Evolutionary conservation across 2,888 invertebrate genomes (phyloP), one percentile per base, ranked within the genome.

Genomic region (Notodonta ziczac): DNA sequence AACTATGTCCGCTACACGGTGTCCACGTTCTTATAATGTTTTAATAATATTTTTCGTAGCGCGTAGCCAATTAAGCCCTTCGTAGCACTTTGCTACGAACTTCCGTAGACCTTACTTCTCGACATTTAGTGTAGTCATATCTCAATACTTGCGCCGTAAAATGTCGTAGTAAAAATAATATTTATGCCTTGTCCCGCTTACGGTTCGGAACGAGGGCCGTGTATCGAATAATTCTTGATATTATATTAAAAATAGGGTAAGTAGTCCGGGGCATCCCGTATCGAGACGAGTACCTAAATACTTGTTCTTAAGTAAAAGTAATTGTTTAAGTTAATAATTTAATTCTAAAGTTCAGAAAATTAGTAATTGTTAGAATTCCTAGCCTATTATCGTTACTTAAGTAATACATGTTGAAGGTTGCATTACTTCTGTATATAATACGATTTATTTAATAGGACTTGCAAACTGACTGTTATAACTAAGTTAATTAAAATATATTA

Each of bases 41-140:
- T 35, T 3, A 69, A 61, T 65, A 60, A 72, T 62, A 60, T 44
- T 61, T 50, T 53, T 46, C 67, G 67, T 70, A 64, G 60, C 50
- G 13, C 7, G 32, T 32, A 10, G 32, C 52, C 70, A 61, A 68
- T 60, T 56, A 61, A 59, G 60, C 61, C 62, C 65, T 65, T 50
- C 72, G 70, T 73, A 76, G 71, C 69, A 57, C 35, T 54, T 64
- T 63, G 71, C 83, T 83, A 81, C 85, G 78, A 76, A 76, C 66
- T 77, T 74, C 76, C 77, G 80, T 83, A 84, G 82, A 76, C 74
- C 74, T 72, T 78, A 75, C 60, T 73, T 66, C 72, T 70, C 69
- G 74, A 70, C 73, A 74, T 81, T 77, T 76, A 78, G 73, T 78
- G 65, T 67, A 56, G 59, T 70, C 65, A 72, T 67, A 70, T 70